Percentiles rank a stretch among this genome's conserved stretches.
These are phyloP conservation scores for Mantis religiosa DNA, from an alignment of 2,888 invertebrate species.

Conservation along the genomic window DNA sequence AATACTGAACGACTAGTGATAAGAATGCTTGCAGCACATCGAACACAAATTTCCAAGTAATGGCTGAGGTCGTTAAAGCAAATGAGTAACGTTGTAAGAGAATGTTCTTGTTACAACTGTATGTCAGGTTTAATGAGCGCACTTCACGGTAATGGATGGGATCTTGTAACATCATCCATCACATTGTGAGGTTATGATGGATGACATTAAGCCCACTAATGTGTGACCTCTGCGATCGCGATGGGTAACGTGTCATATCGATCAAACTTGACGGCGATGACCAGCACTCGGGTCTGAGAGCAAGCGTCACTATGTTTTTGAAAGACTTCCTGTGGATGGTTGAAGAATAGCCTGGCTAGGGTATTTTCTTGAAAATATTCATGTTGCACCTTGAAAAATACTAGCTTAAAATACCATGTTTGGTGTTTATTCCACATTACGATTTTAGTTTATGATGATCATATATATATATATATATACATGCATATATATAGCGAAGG, in stretches of 20 bases:
- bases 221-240: background rate
- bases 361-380: too few relatives aligned
- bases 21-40: too few relatives aligned
- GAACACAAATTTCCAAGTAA: too few relatives aligned
- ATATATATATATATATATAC: too few relatives aligned
- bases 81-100: background rate
- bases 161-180: background rate
- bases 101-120: background rate
- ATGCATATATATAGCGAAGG: too few relatives aligned
- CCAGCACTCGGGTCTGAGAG: background rate
- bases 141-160: background rate
- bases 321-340: background rate
- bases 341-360: too few relatives aligned
- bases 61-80: too few relatives aligned
- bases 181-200: background rate
- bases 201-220: background rate
- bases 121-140: background rate
- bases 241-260: background rate
- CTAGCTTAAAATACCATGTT: too few relatives aligned
- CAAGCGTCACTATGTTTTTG: background rate
- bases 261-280: background rate
- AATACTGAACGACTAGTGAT: too few relatives aligned
- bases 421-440: too few relatives aligned
- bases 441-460: too few relatives aligned
- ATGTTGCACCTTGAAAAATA: too few relatives aligned